These are phyloP conservation scores for Dichetophora obliterata DNA, from an alignment of 2,888 invertebrate species.

Conservation along the genomic window DNA sequence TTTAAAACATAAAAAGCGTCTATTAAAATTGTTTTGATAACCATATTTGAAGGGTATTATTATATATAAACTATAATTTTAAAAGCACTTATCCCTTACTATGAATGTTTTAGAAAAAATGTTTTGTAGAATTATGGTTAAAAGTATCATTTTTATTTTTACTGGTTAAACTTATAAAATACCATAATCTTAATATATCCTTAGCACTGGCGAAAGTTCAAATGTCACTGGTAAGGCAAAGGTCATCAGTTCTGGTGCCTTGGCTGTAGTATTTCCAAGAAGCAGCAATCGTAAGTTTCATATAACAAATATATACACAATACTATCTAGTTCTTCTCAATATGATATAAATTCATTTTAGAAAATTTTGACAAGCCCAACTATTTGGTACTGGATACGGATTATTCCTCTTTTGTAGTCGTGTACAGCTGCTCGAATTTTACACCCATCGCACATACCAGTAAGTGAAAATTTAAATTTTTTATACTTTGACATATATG, in stretches of 20 bases:
- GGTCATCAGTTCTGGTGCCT: slow-evolving; percentile 58
- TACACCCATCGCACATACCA: slow-evolving; percentile 56
- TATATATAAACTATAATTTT: no score
- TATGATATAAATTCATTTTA: slow-evolving; percentile 1
- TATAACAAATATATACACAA: not conserved
- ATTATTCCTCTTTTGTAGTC: slow-evolving; percentile 74
- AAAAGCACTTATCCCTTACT: no score
- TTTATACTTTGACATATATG: no score
- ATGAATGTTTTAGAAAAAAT: no score
- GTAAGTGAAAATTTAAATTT: slow-evolving; percentile 63
- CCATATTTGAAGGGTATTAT: no score
- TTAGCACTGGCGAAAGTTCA: slow-evolving; percentile 55
- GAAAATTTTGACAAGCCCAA: slow-evolving; percentile 52
- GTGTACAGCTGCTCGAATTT: slow-evolving; percentile 74
- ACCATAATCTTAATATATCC: slow-evolving; percentile 12
- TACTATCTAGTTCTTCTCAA: not conserved
- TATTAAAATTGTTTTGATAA: no score
- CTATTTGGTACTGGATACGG: slow-evolving; percentile 76
- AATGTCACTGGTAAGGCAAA: slow-evolving; percentile 60
- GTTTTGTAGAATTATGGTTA: no score
- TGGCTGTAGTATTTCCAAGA: slow-evolving; percentile 59
- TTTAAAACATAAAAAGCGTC: no score
- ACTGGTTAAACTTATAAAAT: no score
- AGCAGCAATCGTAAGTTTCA: slow-evolving; percentile 53
- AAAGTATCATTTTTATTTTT: no score